These are phyloP conservation scores for Lasioglossum baleicum DNA, from an alignment of 1,140 invertebrate genomes.

Conservation along the genomic window DNA sequence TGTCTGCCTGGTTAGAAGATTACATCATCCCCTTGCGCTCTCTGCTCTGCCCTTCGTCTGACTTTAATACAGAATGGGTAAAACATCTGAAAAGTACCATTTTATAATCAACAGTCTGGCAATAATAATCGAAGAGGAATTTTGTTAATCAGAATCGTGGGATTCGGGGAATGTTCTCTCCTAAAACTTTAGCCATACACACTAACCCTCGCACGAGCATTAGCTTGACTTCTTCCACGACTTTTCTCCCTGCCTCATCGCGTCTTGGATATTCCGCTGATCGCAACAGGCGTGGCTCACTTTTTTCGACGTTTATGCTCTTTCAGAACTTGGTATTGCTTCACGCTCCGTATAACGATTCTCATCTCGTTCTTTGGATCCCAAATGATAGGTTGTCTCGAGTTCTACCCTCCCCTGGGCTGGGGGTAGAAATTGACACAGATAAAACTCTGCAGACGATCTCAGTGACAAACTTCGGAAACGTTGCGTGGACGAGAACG, in stretches of 20 bases:
- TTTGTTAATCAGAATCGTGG: background rate
- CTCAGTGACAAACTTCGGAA: background rate
- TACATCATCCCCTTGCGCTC: slow-evolving; percentile 41
- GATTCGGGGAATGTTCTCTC: background rate
- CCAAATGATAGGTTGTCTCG: no score
- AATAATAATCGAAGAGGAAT: no score
- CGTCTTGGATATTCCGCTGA: slow-evolving; percentile 12
- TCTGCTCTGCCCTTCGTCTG: background rate
- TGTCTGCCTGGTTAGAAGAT: slow-evolving; percentile 54
- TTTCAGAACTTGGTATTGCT: background rate
- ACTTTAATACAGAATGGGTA: background rate
- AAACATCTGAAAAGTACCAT: no score
- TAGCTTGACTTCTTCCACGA: background rate
- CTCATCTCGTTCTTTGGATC: no score
- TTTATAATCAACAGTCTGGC: background rate
- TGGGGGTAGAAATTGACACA: slow-evolving; percentile 6
- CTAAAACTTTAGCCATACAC: background rate
- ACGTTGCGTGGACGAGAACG: background rate
- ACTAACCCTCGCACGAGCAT: background rate
- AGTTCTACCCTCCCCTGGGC: background rate
- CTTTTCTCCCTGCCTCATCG: background rate
- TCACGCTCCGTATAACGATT: background rate
- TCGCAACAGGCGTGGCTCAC: slow-evolving; percentile 1
- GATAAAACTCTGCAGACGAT: background rate
- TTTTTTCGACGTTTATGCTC: background rate